phyloP scores from a whole-genome alignment of 2,113 vertebrate genomes.

The Sisor rabdophorus region DNA sequence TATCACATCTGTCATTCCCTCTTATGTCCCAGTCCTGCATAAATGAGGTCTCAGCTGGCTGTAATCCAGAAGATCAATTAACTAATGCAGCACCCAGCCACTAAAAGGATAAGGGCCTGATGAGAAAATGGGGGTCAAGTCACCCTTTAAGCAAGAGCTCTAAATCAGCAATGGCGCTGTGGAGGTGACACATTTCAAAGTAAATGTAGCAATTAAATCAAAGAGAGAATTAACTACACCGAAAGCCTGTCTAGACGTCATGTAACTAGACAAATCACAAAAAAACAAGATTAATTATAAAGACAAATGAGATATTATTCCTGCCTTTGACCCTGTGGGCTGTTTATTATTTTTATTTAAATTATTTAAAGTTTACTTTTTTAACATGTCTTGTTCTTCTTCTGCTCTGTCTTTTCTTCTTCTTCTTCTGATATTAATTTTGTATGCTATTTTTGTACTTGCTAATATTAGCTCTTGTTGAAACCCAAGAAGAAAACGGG shows the following conservation, averaged over 20 bases:
- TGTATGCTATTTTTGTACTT: neutral
- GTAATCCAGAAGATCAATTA: slow-evolving; percentile 64
- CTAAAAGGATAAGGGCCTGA: slow-evolving; percentile 55
- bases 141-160: slow-evolving; percentile 52
- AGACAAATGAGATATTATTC: neutral
- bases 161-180: slow-evolving; percentile 44
- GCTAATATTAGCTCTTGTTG: slow-evolving; percentile 8
- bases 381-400: neutral
- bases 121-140: slow-evolving; percentile 51
- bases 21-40: slow-evolving; percentile 4
- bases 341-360: neutral
- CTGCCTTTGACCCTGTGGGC: neutral
- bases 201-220: slow-evolving; percentile 29
- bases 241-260: neutral
- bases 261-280: neutral
- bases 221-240: neutral
- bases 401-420: neutral
- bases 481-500: neutral
- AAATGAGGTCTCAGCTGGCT: slow-evolving; percentile 59
- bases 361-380: neutral
- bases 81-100: slow-evolving; percentile 56
- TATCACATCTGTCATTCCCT: slow-evolving; percentile 28
- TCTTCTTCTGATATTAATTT: neutral
- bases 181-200: slow-evolving; percentile 48
- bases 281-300: neutral